These are phyloP conservation scores for Thripadectes ignobilis DNA, from an alignment of 2,797 vertebrate genomes.

Conservation along the genomic window DNA sequence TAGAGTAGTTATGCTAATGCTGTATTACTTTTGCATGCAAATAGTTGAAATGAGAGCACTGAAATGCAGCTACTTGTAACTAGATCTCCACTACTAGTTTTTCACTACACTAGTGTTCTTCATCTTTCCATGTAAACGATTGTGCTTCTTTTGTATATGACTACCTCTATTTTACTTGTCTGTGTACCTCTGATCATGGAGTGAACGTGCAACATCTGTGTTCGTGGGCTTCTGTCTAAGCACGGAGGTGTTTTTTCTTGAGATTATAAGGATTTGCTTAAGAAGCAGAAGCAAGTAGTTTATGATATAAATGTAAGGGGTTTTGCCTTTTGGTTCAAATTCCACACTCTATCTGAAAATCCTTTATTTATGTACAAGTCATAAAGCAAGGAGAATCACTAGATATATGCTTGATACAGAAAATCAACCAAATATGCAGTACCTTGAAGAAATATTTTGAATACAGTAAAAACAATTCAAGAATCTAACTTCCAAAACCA, in stretches of 20 bases:
- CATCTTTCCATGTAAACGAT: background rate
- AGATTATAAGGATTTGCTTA: background rate
- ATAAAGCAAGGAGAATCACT: background rate
- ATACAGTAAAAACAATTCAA: background rate
- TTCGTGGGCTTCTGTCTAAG: background rate
- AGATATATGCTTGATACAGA: background rate
- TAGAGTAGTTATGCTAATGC: conserved; percentile 51
- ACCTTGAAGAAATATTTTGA: background rate
- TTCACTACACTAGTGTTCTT: background rate
- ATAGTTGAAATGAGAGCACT: conserved; percentile 36
- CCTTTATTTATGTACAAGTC: background rate
- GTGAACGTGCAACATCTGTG: fast-evolving
- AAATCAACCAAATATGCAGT: background rate
- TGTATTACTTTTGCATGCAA: conserved; percentile 57
- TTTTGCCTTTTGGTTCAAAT: background rate
- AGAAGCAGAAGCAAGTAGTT: background rate
- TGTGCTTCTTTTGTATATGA: background rate
- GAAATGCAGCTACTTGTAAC: background rate
- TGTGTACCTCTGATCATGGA: background rate
- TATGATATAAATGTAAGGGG: background rate
- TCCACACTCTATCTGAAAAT: background rate
- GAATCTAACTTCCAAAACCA: background rate
- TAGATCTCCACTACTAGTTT: background rate
- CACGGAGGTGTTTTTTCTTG: background rate
- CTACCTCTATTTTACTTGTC: background rate